Base-by-base conservation (phyloP, 2,888 invertebrate species). In the Oscheius sp. region DNA sequence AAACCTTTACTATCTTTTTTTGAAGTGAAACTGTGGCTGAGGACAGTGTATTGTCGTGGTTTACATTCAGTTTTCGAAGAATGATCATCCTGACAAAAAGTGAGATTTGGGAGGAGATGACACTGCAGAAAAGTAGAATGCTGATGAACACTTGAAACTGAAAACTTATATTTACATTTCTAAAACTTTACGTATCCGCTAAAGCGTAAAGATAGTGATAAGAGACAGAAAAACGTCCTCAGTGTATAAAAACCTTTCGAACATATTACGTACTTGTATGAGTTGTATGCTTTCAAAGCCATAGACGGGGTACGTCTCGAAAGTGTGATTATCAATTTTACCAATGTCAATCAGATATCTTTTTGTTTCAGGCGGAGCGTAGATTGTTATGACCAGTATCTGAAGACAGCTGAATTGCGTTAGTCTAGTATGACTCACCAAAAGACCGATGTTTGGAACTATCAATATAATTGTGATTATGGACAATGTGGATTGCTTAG, bases 271-370 rank as follows among this genome's bases (percentile, higher is more conserved):
- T 11, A 68, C 68, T 53, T 68, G 33, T 35, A 55, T 35, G 13
- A 33, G n/a, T 5, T 68, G n/a, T 33, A 55, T 55, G 29, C 55
- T 68, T 55, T 53, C 33, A 55, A 68, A 68, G 4, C 68, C 68
- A 53, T 55, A 68, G 5, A 68, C 68, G 10, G 68, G 68, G 37
- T 68, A 68, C 13, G 68, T 53, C 21, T 53, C 37, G 55, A 68
- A 68, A 21, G 68, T 68, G 13, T 55, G 11, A 5, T 33, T n/a
- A 29, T 68, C 68, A 55, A 68, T 68, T 37, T 68, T 68, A 2
- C 55, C 55, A 7, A 68, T 37, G 2, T 11, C 29, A 37, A 68
- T 55, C 21, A 68, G 35, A 35, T 68, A 68, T n/a, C 35, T 11
- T 68, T 68, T 68, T 10, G 53, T 37, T n/a, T 53, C 42, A 7